Evolutionary conservation across 2,113 vertebrate genomes (phyloP), one percentile per base, ranked within the genome.

Genomic region (Hyaena hyaena): DNA sequence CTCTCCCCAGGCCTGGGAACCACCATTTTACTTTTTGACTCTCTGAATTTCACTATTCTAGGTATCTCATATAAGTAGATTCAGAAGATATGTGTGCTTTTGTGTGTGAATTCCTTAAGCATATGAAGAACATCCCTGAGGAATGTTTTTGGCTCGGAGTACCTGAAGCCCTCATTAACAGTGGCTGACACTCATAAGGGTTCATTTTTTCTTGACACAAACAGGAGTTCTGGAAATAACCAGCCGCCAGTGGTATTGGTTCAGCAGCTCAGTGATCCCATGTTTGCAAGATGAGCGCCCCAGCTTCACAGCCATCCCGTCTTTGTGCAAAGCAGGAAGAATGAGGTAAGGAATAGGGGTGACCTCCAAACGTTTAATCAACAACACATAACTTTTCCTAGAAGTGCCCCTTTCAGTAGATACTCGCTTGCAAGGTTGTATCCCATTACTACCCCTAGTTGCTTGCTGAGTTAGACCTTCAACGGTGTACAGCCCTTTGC

Each of bases 141-240:
- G 76, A 92, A 90, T 90, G n/a, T 66, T 95, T 93, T 95, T 87
- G 79, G 45, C 33, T 86, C 39, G 77, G 53, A 97, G 45, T 93
- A 48, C 79, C 68, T 89, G 77, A 95, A 97, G 92, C 94, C 17
- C 68, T 88, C 74, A 61, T 83, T 90, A 97, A 76, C 26, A 17
- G 35, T 80, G 39, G 39, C 77, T 96, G 84, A 96, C 93, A 94
- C 45, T 91, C 96, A 92, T 80, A 95, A 74, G 74, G 69, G n/a
- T 80, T 93, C 69, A 24, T 58, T 74, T 96, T 96, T 82, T 50
- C 61, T 96, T 89, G 79, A 96, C n/a, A 66, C 39, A 93, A 43
- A 95, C 45, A 81, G 31, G 33, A 95, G 81, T 86, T 86, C 39
- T 90, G 80, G 53, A 96, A 95, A 33, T 95, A 93, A 86, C 33